Evolutionary conservation across 2,797 vertebrate genomes (phyloP), one percentile per base, ranked within the genome.

Genomic region (Adrianichthys oophorus): DNA sequence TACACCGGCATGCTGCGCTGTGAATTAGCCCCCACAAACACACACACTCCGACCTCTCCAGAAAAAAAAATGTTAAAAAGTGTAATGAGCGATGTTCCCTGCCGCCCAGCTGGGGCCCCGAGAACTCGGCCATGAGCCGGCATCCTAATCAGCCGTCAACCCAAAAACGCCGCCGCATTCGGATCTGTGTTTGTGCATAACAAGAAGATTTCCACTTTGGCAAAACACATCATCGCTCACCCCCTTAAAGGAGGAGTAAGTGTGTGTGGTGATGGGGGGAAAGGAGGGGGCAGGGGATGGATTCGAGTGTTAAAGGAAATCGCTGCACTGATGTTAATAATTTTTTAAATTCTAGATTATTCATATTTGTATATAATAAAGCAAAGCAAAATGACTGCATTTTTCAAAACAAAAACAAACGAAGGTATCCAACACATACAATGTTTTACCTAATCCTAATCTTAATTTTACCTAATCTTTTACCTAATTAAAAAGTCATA

Each of bases 121-220:
- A 74, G 72, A 88, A 85, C 84, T 80, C 79, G 79, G 84, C 82
- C 91, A 91, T 92, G 92, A 92, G 83, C 85, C 58, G 79, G 90
- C 91, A 92, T 92, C 84, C 90, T 92, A 92, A 93, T 93, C 91
- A 92, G 86, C 81, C 77, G 81, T 91, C 88, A 91, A 82, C 76
- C 76, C 65, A 85, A 78, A 83, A 84, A 52, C 79, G 80, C 82
- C 50, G 59, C 58, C 69, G 74, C 84, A 83, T 88, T 83, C 82
- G 85, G 85, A 86, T 89, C 80, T 89, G 83, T 91, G 89, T 90
- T 88, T 87, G 89, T 87, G 89, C 86, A 89, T 88, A 91, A 90
- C 88, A 90, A 91, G 32, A 91, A 86, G 81, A 84, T 68, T 80
- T 86, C 74, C 80, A 89, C 81, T 79, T 78, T 84, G 86, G 85